Base-by-base conservation (phyloP, 1,140 invertebrate genomes). In the Gonatopus flavifemur region DNA sequence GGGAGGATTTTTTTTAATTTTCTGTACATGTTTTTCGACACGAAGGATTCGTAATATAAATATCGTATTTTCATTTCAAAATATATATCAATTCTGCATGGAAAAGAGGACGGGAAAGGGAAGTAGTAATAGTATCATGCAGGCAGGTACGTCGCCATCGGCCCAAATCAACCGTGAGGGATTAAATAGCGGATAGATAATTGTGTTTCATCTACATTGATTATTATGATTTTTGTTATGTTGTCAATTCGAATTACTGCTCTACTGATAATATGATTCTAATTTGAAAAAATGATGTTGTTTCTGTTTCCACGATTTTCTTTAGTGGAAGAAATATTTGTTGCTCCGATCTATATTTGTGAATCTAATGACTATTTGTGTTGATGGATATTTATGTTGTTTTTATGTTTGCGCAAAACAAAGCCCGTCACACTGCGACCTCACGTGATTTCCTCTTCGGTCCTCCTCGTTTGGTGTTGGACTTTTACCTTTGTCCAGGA, bases 401-500 rank as follows among this genome's bases (percentile, higher is more conserved):
- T 44, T 59, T 55, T 42, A 53, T 21, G 42, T 49, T 61, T 37
- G 57, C 60, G 51, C 35, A 64, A 63, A 55, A 63, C 47, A 67
- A 66, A 56, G 59, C 57, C 55, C 56, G 57, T 64, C 55, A 66
- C 55, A 61, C 57, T 62, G 56, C 62, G 57, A 56, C 67, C 52
- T 69, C 67, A 67, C 61, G 57, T 67, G 57, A 67, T 37, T 35
- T 64, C 57, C 57, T 64, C 57, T 62, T 62, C 57, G 58, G 58
- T 13, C 25, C 20, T 58, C 43, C 59, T 57, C 38, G 53, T 55
- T 64, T 62, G 56, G 31, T 15, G 48, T 59, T 37, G 43, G 44
- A 43, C 47, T 33, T 69, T 73, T 73, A 73, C 70, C 70, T 73
- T 70, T 67, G 41, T 69, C 53, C 44, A 62, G 45, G 43, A 54